Evolutionary conservation across 1,140 invertebrate species (phyloP), one percentile per base, ranked within the genome.

Genomic region (Diprion similis): DNA sequence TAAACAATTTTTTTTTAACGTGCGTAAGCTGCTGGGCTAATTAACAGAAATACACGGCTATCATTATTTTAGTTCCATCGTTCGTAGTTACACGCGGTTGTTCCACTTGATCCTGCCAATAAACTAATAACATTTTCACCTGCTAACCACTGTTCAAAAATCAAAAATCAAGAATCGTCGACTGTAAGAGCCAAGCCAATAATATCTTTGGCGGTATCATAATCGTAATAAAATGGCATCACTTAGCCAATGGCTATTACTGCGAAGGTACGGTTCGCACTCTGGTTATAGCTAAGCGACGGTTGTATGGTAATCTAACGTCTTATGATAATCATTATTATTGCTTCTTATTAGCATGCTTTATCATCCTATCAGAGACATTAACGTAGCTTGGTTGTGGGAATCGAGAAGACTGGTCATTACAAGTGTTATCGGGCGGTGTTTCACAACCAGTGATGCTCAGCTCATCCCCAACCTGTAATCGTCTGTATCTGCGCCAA

Each of bases 281-380:
- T 59, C 51, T 59, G 51, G 51, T 15, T 59, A 59, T 17, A 59
- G 11, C 11, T 15, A 17, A 59, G 11, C 51, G 51, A 59, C 51
- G 51, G n/a, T 59, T 59, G 51, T 59, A 59, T 59, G 51, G n/a
- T 59, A 59, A 59, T 59, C 51, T 59, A 59, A 59, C 51, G 74
- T 77, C 79, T 82, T 80, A 76, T 80, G 82, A 80, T 82, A 82
- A 84, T 85, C 83, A 81, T 81, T 80, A 80, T 81, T 81, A 83
- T 81, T 83, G 80, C 80, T 80, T 73, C 79, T 84, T 82, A 84
- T 84, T 84, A 84, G 81, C 81, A 81, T 82, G 82, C 80, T 80
- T 76, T 81, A 83, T 83, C 84, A 79, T 80, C 73, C 79, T 81
- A 84, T 83, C 82, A 81, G 80, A 78, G 76, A 77, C 73, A 79